phyloP scores from a whole-genome alignment of 2,113 vertebrate genomes.

The Hucho hucho region DNA sequence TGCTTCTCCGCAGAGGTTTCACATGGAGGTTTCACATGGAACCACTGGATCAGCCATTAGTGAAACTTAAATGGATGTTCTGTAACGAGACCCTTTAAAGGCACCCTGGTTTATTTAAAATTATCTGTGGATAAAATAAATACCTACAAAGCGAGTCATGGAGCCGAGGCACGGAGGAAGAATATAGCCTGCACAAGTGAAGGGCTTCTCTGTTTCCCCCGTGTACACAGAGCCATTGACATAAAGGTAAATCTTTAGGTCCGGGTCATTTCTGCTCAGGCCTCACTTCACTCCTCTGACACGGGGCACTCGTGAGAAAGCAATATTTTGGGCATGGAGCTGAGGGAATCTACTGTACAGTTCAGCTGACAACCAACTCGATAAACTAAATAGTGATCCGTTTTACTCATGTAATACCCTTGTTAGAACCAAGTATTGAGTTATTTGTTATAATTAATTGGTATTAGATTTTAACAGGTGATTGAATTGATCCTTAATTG shows the following conservation, averaged over 20 bases:
- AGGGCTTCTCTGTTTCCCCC: background rate
- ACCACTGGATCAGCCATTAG: conserved; percentile 1
- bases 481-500: no score
- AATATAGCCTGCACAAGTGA: background rate
- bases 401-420: no score
- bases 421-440: no score
- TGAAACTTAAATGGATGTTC: background rate
- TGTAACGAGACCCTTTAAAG: background rate
- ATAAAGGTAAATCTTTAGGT: conserved; percentile 21
- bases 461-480: no score
- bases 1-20: background rate
- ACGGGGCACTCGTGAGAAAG: background rate
- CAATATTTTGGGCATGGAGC: background rate
- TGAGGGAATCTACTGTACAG: background rate
- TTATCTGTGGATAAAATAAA: conserved; percentile 3
- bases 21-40: background rate
- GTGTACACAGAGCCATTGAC: conserved; percentile 14
- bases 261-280: background rate
- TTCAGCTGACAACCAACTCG: no score
- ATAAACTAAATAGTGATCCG: background rate
- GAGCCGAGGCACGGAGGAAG: background rate
- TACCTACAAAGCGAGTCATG: background rate
- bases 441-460: no score
- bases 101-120: conserved; percentile 22
- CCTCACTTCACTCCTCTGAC: background rate